Conservation (phyloP, 1,140 invertebrate species). For the Neotoxoptera formosana region DNA sequence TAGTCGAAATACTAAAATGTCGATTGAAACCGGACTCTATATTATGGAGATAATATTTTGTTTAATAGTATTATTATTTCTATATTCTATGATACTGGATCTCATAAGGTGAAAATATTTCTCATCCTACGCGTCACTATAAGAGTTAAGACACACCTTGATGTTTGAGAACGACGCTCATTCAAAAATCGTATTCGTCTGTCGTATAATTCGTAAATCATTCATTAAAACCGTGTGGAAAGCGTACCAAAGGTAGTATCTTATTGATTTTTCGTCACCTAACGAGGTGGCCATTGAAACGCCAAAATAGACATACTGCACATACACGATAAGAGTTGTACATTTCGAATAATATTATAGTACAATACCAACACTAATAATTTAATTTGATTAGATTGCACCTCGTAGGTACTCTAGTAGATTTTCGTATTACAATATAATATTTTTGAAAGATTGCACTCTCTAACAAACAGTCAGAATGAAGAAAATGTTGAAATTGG, state of each 20-base stretch:
- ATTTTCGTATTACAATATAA: neutral
- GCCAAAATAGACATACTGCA: slow-evolving; percentile 27
- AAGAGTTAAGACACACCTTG: no score
- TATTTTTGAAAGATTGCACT: neutral
- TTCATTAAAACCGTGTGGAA: neutral
- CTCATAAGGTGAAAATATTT: neutral
- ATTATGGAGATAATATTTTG: neutral
- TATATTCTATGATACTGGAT: neutral
- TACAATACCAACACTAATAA: neutral
- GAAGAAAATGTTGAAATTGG: slow-evolving; percentile 63
- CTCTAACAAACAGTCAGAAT: slow-evolving; percentile 55
- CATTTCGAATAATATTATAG: neutral
- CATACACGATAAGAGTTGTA: neutral
- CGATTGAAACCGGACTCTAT: neutral
- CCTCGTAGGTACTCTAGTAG: neutral
- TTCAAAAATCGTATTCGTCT: neutral
- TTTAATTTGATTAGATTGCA: neutral
- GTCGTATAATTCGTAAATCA: neutral
- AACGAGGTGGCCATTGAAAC: neutral
- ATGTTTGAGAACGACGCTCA: neutral
- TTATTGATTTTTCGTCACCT: slow-evolving; percentile 28
- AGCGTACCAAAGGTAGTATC: slow-evolving; percentile 2
- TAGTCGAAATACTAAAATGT: neutral
- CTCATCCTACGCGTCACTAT: neutral
- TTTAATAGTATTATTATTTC: no score